Base-by-base conservation (phyloP, 2,113 vertebrate species). In the Neotragus moschatus region DNA sequence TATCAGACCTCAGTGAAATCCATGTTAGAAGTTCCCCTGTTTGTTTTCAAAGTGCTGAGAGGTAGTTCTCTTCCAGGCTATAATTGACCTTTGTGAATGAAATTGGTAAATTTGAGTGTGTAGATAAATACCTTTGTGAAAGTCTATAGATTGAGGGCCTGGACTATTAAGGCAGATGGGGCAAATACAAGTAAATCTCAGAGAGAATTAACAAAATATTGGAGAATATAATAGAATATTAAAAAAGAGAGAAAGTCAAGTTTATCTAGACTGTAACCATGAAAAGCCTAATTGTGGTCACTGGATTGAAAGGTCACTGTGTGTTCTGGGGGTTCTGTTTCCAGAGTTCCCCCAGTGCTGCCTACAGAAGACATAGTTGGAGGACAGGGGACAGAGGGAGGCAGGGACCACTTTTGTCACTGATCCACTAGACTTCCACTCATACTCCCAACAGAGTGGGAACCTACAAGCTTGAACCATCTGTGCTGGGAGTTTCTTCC, bases 31-130 rank as follows among this genome's bases (percentile, higher is more conserved):
- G 94, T 96, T 88, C 91, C 88, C 94, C 43, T 95, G 95, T 87
- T 85, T 90, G 43, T 75, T 87, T 96, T 97, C 97, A 96, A 97
- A 98, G 97, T 91, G 93, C 45, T 39, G 17, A 77, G 51, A 97
- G 92, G 75, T n/a, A 56, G 96, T 88, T 84, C 28, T 51, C 90
- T 86, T 95, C 70, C 23, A 3, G 51, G 77, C 5, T 79, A 6
- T 95, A 47, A 39, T 10, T 88, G 75, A 47, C 45, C 47, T 93
- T 51, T 51, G 53, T 73, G 49, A 53, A 45, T 2, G 58, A 23
- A 51, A 21, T 1, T 47, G 60, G 30, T 45, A 81, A 17, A 10
- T 36, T 45, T 47, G 43, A 36, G 7, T 36, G 55, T 51, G 43
- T 13, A 55, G 73, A 55, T 49, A 75, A 63, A 84, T 36, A 84